Evolutionary conservation across 2,888 invertebrate species (phyloP).

Genomic region (Lepidocyrtinus sp.): DNA sequence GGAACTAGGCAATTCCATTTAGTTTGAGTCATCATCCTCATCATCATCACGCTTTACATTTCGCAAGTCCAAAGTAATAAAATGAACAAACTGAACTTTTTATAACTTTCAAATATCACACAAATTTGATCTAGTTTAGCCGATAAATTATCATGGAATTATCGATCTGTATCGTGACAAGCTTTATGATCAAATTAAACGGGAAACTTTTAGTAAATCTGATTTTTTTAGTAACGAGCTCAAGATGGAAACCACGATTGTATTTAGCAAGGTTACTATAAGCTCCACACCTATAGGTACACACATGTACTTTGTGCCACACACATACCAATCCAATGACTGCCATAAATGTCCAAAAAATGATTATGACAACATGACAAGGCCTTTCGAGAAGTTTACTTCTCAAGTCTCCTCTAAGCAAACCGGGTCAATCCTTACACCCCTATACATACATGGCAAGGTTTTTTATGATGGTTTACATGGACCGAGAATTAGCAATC

Average conservation of each 20-base stretch:
- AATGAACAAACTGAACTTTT: not conserved
- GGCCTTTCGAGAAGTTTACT: not conserved
- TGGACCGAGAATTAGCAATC: conserved; percentile 12
- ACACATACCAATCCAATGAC: not conserved
- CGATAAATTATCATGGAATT: not conserved
- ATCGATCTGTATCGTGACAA: not conserved
- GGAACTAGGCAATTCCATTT: not conserved
- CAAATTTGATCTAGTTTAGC: not conserved
- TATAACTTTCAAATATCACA: conserved; percentile 2
- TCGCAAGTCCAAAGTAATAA: conserved; percentile 6
- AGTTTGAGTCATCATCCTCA: conserved; percentile 6
- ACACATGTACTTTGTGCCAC: not conserved
- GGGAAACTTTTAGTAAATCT: not conserved
- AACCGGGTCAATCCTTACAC: conserved; percentile 15
- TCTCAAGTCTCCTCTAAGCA: not conserved
- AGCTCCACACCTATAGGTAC: not conserved
- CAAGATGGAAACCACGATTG: too few species aligned
- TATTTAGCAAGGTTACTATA: not conserved
- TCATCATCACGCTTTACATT: not conserved
- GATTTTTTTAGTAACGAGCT: too few species aligned
- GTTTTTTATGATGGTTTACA: not conserved
- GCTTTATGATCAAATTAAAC: not conserved
- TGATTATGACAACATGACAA: conserved; percentile 13
- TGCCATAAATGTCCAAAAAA: conserved; percentile 2
- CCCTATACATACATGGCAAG: not conserved